Evolutionary conservation across 1,140 invertebrate genomes (phyloP), one percentile per base, ranked within the genome.

Genomic region (Apolygus lucorum): DNA sequence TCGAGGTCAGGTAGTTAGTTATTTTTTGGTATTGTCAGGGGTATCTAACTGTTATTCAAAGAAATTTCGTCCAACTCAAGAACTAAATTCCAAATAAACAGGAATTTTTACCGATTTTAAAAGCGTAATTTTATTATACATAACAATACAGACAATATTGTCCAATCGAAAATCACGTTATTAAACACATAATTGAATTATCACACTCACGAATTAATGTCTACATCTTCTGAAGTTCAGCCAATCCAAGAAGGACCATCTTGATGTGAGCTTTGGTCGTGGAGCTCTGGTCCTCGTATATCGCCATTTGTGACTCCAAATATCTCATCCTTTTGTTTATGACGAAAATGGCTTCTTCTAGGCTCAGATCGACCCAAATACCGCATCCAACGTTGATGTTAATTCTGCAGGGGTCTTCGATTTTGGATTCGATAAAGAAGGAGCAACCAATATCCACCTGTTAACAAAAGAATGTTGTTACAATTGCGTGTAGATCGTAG

Each of bases 191-290:
- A n/a, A n/a, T n/a, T n/a, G n/a, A n/a, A n/a, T n/a, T n/a, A n/a
- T n/a, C n/a, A n/a, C n/a, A n/a, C n/a, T n/a, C n/a, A n/a, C n/a
- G n/a, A n/a, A n/a, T n/a, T n/a, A n/a, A n/a, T 42, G 34, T 27
- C 27, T 64, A 64, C 21, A 66, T 22, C 17, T 72, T 72, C 26
- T 75, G 74, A 21, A 88, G 76, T 72, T 89, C 84, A 63, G 80
- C 79, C 22, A 91, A 83, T 8, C 83, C 83, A 74, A 88, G 80
- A 14, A 90, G 78, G 70, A 91, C 85, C 71, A 92, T 77, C 77
- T 92, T 92, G 68, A 94, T 93, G 74, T 91, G 85, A 8, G 90
- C 87, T 73, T 90, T 90, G 0, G 87, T 87, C 73, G 84, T 83
- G 0, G 86, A 81, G 70, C 88, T 86, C 73, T 89, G 84, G 62